Percentiles rank a stretch among this genome's conserved stretches.
Evolutionary conservation across 2,888 invertebrate genomes (phyloP).

Genomic region (Erannis defoliaria): DNA sequence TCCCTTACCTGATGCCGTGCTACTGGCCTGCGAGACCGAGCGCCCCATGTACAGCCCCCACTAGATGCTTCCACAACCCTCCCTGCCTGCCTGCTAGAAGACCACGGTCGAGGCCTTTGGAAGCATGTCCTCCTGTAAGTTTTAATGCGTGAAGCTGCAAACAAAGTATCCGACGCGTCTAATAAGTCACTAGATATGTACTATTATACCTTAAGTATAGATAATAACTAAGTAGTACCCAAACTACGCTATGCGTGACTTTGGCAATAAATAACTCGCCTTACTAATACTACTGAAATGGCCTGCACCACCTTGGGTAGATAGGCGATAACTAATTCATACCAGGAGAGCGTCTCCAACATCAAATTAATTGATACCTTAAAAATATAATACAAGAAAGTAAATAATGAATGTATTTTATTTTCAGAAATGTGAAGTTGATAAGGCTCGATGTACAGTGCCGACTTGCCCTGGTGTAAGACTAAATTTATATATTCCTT

Average conservation of each 20-base stretch:
- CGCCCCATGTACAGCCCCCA: conserved; percentile 71
- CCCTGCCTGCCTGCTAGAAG: conserved; percentile 67
- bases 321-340: too few relatives aligned
- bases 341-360: too few relatives aligned
- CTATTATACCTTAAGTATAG: too few relatives aligned
- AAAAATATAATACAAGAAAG: not conserved
- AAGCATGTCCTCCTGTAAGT: conserved; percentile 60
- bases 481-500: not conserved
- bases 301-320: too few relatives aligned
- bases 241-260: too few relatives aligned
- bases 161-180: too few relatives aligned
- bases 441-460: not conserved
- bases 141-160: not conserved
- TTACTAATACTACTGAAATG: too few relatives aligned
- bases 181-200: too few relatives aligned
- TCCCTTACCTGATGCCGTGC: conserved; percentile 79
- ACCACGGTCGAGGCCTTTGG: conserved; percentile 36
- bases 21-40: conserved; percentile 73
- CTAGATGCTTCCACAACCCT: conserved; percentile 77
- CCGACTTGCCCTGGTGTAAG: conserved; percentile 25
- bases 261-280: too few relatives aligned
- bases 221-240: too few relatives aligned
- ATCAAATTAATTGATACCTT: too few relatives aligned
- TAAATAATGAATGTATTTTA: not conserved
- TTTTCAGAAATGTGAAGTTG: conserved; percentile 20